Evolutionary conservation across 1,140 invertebrate species (phyloP), one percentile per base, ranked within the genome.

Genomic region (Centruroides vittatus): DNA sequence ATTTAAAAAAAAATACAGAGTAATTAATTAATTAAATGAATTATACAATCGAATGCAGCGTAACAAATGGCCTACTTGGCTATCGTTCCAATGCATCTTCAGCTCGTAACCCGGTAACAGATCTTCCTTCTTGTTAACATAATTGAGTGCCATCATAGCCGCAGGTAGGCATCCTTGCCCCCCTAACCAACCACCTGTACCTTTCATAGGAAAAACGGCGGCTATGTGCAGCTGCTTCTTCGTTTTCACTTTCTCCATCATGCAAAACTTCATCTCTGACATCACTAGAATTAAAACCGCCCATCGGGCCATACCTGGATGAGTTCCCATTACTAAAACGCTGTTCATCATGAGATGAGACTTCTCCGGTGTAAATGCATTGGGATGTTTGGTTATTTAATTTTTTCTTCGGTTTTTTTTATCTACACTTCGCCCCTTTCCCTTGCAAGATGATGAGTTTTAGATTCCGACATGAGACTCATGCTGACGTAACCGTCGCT

Each of bases 141-240:
- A 94, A 67, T 92, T 86, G 63, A 99, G 79, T 9, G 96, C 96
- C 74, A 99, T 82, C 73, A 88, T 82, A 54, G 94, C 94, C 23
- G 96, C 94, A 52, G 93, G 93, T 81, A 89, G 88, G 72, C 91
- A 94, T 3, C 90, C 90, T 79, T 83, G 89, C 11, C 91, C 89
- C 59, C 93, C 89, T 73, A 93, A 85, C 93, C 95, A 96, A 59
- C 93, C 93, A 58, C 93, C 93, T 0, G 92, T 86, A 10, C 91
- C 91, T 58, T 80, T 84, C 74, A 97, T 98, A 4, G 95, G 95
- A 77, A 98, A 98, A 67, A 98, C 95, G 34, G 91, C 95, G 55
- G 93, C 96, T 73, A 99, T 96, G 74, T 98, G 91, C 62, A 98
- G 78, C 62, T 88, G 83, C 76, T 86, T 84, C n/a, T 57, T 53